A percentile compares a stretch with the other conserved stretches of the same genome.
These are phyloP conservation scores for Plebejus argus DNA, from an alignment of 2,888 invertebrate species.

Conservation along the genomic window DNA sequence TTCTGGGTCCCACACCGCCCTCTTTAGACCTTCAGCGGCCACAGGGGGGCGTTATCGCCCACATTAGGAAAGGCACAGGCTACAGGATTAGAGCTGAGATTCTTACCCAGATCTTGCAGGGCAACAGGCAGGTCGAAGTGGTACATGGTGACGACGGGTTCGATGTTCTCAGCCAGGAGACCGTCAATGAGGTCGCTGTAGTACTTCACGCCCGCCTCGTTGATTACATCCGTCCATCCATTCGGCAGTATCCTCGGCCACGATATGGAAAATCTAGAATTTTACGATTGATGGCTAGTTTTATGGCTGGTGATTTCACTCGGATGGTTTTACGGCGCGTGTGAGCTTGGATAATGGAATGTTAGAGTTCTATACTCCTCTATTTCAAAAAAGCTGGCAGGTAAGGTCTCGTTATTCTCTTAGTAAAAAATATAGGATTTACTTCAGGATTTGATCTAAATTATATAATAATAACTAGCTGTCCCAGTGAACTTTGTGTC, in stretches of 20 bases:
- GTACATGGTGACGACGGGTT: slow-evolving; percentile 81
- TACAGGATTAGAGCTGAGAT: background rate
- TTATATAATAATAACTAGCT: too few relatives aligned
- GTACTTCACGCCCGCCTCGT: slow-evolving; percentile 83
- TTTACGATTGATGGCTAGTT: background rate
- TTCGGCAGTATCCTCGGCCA: slow-evolving; percentile 86
- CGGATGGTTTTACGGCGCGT: background rate
- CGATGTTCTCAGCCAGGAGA: slow-evolving; percentile 79
- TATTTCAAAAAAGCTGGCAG: too few relatives aligned
- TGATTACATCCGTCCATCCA: slow-evolving; percentile 80
- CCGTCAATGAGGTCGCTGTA: slow-evolving; percentile 86
- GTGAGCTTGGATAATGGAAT: background rate
- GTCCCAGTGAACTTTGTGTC: too few relatives aligned
- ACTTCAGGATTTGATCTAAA: too few relatives aligned
- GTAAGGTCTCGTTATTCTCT: too few relatives aligned
- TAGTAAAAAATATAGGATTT: too few relatives aligned
- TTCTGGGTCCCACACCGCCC: too few relatives aligned
- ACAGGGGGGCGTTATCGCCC: too few relatives aligned
- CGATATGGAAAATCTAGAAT: slow-evolving; percentile 80
- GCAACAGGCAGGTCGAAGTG: slow-evolving; percentile 82
- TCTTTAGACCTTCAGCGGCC: too few relatives aligned
- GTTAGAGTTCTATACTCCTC: background rate
- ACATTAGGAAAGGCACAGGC: background rate
- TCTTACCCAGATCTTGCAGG: slow-evolving; percentile 48
- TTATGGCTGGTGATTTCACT: background rate